A percentile compares a stretch with the other conserved stretches of the same genome.
Conservation (phyloP, 1,140 invertebrate genomes). For the Vanessa atalanta region DNA sequence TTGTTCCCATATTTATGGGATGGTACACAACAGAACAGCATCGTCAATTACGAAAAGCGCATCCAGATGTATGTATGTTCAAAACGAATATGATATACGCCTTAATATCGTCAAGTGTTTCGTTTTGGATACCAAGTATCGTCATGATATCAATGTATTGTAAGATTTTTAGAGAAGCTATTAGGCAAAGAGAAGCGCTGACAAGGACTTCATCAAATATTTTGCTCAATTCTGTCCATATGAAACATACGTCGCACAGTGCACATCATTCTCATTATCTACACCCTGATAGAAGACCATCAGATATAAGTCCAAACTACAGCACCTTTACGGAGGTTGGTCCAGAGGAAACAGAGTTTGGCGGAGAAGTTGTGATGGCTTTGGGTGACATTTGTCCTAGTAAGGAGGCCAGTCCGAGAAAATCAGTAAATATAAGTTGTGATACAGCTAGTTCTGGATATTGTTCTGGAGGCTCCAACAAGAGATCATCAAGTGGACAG, state of each 20-base stretch:
- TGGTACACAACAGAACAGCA: slow-evolving; percentile 94
- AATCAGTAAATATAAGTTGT: slow-evolving; percentile 76
- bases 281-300: slow-evolving; percentile 83
- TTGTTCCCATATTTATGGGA: slow-evolving; percentile 96
- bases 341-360: slow-evolving; percentile 85
- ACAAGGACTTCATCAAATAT: slow-evolving; percentile 91
- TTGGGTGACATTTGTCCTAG: slow-evolving; percentile 70
- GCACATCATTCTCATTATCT: slow-evolving; percentile 85
- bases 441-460: slow-evolving; percentile 78
- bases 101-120: slow-evolving; percentile 93
- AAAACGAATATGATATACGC: slow-evolving; percentile 94
- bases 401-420: slow-evolving; percentile 77
- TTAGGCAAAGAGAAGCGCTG: slow-evolving; percentile 92
- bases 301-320: slow-evolving; percentile 81
- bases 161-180: slow-evolving; percentile 94
- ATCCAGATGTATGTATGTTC: slow-evolving; percentile 92
- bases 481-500: slow-evolving; percentile 69
- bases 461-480: slow-evolving; percentile 76
- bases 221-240: slow-evolving; percentile 89
- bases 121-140: slow-evolving; percentile 96
- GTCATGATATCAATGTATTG: slow-evolving; percentile 97
- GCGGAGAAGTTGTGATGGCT: slow-evolving; percentile 67
- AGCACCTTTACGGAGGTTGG: slow-evolving; percentile 86
- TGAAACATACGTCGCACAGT: slow-evolving; percentile 86
- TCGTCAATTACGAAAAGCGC: slow-evolving; percentile 83